Evolutionary conservation across 2,888 invertebrate genomes (phyloP).

Genomic region (Chesias legatella): DNA sequence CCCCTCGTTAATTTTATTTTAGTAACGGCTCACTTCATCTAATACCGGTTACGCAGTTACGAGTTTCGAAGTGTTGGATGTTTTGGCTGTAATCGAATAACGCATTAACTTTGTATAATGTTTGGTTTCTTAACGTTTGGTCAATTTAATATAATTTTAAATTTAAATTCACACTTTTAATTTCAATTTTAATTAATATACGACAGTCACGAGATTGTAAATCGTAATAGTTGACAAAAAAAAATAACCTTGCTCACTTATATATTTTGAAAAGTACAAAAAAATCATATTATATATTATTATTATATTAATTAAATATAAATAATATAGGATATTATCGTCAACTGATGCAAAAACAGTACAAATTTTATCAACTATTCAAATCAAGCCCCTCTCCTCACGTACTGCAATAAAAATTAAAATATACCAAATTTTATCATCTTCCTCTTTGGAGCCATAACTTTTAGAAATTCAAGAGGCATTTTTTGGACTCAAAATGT

Average conservation of each 20-base stretch:
- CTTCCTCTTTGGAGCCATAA: conserved; percentile 60
- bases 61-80: conserved; percentile 23
- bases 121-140: too few relatives aligned
- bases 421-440: conserved; percentile 67
- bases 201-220: too few relatives aligned
- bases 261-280: too few relatives aligned
- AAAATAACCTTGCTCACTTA: too few relatives aligned
- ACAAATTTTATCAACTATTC: conserved; percentile 54
- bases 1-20: conserved; percentile 75
- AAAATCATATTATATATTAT: too few relatives aligned
- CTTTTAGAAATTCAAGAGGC: conserved; percentile 63
- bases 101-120: too few relatives aligned
- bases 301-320: too few relatives aligned
- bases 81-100: conserved; percentile 4
- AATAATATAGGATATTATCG: too few relatives aligned
- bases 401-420: conserved; percentile 64
- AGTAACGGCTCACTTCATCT: conserved; percentile 62
- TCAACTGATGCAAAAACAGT: conserved; percentile 8
- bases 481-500: conserved; percentile 59
- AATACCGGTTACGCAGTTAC: conserved; percentile 45
- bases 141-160: too few relatives aligned
- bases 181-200: too few relatives aligned
- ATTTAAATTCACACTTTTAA: too few relatives aligned
- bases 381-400: conserved; percentile 57
- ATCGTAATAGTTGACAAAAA: too few relatives aligned